Evolutionary conservation across 1,140 invertebrate genomes (phyloP).

Genomic region (Zeugodacus cucurbitae): DNA sequence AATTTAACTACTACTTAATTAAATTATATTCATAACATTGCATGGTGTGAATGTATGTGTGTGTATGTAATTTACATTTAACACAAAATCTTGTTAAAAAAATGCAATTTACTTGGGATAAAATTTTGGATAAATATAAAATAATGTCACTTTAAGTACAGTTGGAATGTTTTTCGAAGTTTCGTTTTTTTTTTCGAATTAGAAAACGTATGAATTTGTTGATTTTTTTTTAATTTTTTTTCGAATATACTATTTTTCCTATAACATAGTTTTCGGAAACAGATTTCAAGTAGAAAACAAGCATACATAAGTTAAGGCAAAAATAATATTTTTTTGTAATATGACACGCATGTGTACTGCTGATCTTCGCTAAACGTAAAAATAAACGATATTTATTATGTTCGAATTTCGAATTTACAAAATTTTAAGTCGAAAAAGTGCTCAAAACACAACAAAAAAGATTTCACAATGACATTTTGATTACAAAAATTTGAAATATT

Average conservation of each 20-base stretch:
- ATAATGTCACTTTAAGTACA: conserved; percentile 7
- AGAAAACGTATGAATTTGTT: not conserved
- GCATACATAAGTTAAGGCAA: not conserved
- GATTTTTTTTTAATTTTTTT: not conserved
- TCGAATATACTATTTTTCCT: not conserved
- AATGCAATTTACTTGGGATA: not conserved
- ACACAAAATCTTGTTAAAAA: not conserved
- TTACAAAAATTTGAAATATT: no score
- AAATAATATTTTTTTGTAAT: not conserved
- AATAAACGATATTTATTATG: no score
- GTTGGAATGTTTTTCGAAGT: conserved; percentile 29
- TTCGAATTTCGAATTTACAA: no score
- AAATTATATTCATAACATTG: conserved; percentile 11
- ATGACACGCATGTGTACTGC: not conserved
- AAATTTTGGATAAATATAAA: conserved; percentile 12
- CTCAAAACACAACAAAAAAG: no score
- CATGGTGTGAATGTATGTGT: not conserved
- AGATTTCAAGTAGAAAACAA: not conserved
- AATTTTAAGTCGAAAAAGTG: no score
- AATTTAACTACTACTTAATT: conserved; percentile 17
- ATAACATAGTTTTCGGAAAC: not conserved
- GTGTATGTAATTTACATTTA: not conserved
- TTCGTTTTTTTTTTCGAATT: not conserved
- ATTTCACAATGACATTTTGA: no score
- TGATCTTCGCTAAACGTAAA: no score